phyloP scores from a whole-genome alignment of 1,140 invertebrate genomes.

The Dufourea novaeangliae region DNA sequence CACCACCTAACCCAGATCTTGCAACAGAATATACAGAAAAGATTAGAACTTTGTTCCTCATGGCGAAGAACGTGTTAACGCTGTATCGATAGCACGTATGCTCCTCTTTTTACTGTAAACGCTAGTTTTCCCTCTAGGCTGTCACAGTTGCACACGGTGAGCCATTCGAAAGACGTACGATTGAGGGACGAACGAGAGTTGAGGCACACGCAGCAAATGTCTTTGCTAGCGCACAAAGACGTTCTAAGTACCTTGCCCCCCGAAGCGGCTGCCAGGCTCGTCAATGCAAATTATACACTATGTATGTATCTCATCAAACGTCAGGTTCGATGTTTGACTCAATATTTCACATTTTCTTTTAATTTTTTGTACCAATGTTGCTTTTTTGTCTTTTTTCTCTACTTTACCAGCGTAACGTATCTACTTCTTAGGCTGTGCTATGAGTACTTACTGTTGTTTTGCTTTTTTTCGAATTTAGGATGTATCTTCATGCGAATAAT shows the following conservation, averaged over 20 bases:
- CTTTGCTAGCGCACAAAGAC: slow-evolving; percentile 86
- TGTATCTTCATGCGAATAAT: background rate
- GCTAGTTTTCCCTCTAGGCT: slow-evolving; percentile 83
- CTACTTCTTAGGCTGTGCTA: no score
- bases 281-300: slow-evolving; percentile 87
- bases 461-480: background rate
- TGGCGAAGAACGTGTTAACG: background rate
- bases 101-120: slow-evolving; percentile 63
- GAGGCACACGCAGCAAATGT: slow-evolving; percentile 87
- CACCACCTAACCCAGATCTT: no score
- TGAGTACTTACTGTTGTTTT: background rate
- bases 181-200: slow-evolving; percentile 88
- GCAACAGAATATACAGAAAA: no score
- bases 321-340: background rate
- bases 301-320: slow-evolving; percentile 83
- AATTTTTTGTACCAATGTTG: background rate
- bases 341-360: slow-evolving; percentile 1
- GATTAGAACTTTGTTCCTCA: no score
- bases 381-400: background rate
- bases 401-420: background rate
- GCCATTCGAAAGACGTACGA: slow-evolving; percentile 87
- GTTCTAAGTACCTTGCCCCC: slow-evolving; percentile 85
- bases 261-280: slow-evolving; percentile 85
- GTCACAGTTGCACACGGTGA: slow-evolving; percentile 87
- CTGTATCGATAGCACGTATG: slow-evolving; percentile 13